Evolutionary conservation across 2,113 vertebrate genomes (phyloP), one percentile per base, ranked within the genome.

Genomic region (Ammodytes dubius): DNA sequence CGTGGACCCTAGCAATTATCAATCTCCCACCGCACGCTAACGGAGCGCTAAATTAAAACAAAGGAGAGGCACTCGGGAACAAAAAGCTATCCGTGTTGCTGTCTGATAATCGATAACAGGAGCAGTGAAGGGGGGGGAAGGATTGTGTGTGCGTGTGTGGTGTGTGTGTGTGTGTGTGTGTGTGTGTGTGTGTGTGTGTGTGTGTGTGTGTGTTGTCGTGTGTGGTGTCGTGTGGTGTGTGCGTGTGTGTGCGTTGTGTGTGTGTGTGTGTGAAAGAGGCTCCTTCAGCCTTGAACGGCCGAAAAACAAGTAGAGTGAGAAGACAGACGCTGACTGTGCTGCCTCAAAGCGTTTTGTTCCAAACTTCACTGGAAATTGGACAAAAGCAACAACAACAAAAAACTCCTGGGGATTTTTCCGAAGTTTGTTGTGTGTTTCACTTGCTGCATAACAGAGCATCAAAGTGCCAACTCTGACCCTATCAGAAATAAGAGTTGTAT

Each of bases 1-100:
- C 52, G n/a, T 60, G 63, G 74, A 77, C 74, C 54, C 10, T 11
- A 3, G 27, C 81, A 82, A 90, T 88, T 88, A 91, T 88, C 87
- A 87, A 87, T 87, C 86, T 82, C 69, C 82, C 63, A 39, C 67
- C 11, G 40, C 77, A 77, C 39, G 12, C 88, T 90, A 91, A 91
- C 82, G 37, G 79, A 77, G 65, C 77, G 56, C 91, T 89, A 89
- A 94, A 92, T 92, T 92, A 92, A 93, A 92, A 93, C 85, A 93
- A 93, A 93, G 79, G 67, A 90, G 90, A 70, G 76, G 47, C 12
- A 82, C 54, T 70, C 52, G 13, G 71, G 78, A 87, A 82, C 73
- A 80, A 82, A 72, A 84, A 72, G 75, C 83, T 69, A 64, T 79
- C 83, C 63, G 35, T 82, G 88, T 64, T 57, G 54, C 80, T 69